Percentiles rank a stretch among this genome's conserved stretches.
phyloP scores from a whole-genome alignment of 2,797 vertebrate species.

The Gadopsis marmoratus region DNA sequence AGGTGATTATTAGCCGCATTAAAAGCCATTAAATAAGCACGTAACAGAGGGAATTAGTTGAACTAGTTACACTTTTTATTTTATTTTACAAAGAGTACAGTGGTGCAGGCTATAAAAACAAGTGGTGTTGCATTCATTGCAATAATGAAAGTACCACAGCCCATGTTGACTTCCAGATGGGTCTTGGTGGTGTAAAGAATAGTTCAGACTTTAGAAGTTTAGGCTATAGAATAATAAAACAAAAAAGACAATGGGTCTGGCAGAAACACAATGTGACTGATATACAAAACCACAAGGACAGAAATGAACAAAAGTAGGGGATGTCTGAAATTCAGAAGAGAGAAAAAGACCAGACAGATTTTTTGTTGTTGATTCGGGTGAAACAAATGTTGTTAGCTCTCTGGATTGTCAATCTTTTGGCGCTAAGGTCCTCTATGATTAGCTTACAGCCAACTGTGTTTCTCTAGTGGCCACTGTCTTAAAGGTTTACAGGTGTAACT shows the following conservation, averaged over 20 bases:
- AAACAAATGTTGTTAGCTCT: neutral
- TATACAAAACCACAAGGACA: neutral
- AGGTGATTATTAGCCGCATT: constrained; percentile 44
- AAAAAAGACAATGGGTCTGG: neutral
- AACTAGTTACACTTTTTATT: constrained; percentile 53
- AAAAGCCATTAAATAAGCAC: constrained; percentile 48
- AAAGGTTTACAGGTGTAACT: neutral
- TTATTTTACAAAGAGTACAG: constrained; percentile 37
- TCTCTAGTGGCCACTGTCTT: neutral
- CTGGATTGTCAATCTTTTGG: neutral
- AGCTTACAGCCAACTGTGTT: neutral
- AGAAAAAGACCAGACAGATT: neutral
- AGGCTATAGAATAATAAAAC: neutral
- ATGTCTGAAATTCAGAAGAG: constrained; percentile 2
- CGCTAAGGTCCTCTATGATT: neutral
- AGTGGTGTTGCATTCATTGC: constrained; percentile 41
- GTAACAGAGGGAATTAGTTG: constrained; percentile 54
- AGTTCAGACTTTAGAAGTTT: neutral
- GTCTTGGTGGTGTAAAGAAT: constrained; percentile 4
- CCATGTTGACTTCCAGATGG: constrained; percentile 29
- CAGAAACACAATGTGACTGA: neutral
- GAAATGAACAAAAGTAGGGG: constrained; percentile 2
- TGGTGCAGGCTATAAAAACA: constrained; percentile 51
- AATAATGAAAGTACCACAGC: constrained; percentile 31
- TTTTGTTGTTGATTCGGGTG: neutral